Base-by-base conservation (phyloP, 2,113 vertebrate genomes). In the Pseudorhombus dupliciocellatus region DNA sequence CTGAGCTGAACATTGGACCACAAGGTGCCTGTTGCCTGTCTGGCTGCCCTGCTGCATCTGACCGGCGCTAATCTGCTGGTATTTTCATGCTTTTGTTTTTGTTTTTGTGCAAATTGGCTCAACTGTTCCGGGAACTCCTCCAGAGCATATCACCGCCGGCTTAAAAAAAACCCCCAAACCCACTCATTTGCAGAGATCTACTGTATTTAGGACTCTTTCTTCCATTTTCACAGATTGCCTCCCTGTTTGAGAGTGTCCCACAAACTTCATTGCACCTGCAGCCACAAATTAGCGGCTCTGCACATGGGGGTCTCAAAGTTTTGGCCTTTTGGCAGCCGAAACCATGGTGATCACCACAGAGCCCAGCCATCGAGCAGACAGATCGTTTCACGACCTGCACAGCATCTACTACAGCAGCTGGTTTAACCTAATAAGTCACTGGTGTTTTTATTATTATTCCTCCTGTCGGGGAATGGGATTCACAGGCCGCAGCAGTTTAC, bases 241-340 rank as follows among this genome's bases (percentile, higher is more conserved):
- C 34, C 5, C 34, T 7, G 12, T 16, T 16, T 42, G 15, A 16
- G 6, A 22, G 7, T 54, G 52, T 25, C 34, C 48, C 16, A 46
- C 46, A 6, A 72, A 66, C n/a, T 56, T 63, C 48, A 63, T 25
- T 6, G 31, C 63, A 58, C 25, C 50, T 24, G 53, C 64, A 63
- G 9, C 8, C 24, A 2, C 68, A 73, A 65, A 87, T 79, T n/a
- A 78, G 68, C 66, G 15, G 44, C 59, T 44, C 59, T 44, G 57
- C 26, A 8, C 46, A 5, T 20, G 2, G 42, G 42, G 54, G 37
- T 67, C 81, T 65, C 46, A 62, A 71, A 83, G 84, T 88, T 84
- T 79, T 84, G 80, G 84, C 73, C 75, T 64, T 85, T 88, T 88
- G 66, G 73, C 63, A 73, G 52, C 64, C 56, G 86, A 88, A 92